Conservation (phyloP, 2,113 vertebrate genomes). For the Eurystomus gularis region DNA sequence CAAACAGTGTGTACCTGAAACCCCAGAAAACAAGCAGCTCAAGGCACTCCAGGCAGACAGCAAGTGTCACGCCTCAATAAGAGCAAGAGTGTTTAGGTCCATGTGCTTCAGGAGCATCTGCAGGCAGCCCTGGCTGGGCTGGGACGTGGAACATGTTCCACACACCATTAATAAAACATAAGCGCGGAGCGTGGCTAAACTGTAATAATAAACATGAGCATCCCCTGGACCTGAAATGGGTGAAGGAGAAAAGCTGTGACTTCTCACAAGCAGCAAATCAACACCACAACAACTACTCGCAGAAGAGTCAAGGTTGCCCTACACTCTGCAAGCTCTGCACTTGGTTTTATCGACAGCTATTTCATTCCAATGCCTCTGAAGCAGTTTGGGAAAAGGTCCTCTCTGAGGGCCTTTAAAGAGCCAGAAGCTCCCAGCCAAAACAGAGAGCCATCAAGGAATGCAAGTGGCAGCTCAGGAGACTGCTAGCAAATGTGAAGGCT, state of each 20-base stretch:
- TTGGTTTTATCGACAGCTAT: neutral
- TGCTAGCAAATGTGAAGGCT: neutral
- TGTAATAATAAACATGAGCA: neutral
- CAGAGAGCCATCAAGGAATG: neutral
- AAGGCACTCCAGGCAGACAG: neutral
- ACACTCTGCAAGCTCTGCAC: neutral
- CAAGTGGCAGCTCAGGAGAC: neutral
- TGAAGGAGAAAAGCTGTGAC: neutral
- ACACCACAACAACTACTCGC: neutral
- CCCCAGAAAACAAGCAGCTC: neutral
- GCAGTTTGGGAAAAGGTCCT: neutral
- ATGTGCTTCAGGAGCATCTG: accelerated
- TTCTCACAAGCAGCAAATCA: no score
- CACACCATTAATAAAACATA: neutral
- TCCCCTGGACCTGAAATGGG: accelerated
- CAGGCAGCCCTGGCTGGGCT: neutral
- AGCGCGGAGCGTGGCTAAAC: accelerated
- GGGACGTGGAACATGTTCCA: neutral
- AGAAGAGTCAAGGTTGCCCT: neutral
- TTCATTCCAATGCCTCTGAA: neutral
- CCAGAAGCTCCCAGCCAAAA: neutral
- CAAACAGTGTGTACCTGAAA: neutral
- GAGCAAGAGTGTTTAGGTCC: neutral
- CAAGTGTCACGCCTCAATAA: neutral
- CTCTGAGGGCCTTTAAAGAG: neutral